A percentile compares a stretch with the other conserved stretches of the same genome.
phyloP scores from a whole-genome alignment of 2,888 invertebrate species.

The Rhagophthalmus giganteus region DNA sequence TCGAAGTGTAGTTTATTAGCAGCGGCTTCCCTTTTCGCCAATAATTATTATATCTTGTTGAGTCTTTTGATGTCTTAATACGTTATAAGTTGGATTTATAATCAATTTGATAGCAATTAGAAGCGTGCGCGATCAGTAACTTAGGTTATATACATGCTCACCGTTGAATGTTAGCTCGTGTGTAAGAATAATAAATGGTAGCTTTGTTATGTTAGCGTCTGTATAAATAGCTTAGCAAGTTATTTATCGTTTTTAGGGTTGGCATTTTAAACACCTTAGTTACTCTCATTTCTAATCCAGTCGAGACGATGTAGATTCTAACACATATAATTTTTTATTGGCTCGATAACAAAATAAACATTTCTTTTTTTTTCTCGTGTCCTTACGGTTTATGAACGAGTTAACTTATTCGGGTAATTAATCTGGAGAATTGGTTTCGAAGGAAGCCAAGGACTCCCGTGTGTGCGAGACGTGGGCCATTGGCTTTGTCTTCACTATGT shows the following conservation, averaged over 20 bases:
- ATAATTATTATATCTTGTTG: conserved; percentile 24
- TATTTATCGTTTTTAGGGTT: conserved; percentile 29
- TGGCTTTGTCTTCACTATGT: no score
- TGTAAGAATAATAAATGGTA: conserved; percentile 31
- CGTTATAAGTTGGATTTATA: conserved; percentile 29
- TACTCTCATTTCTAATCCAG: conserved; percentile 20
- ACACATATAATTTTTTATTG: no score
- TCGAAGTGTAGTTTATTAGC: no score
- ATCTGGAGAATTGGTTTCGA: no score
- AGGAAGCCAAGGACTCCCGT: no score
- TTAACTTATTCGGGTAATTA: no score
- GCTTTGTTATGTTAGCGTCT: conserved; percentile 31
- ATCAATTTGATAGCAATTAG: conserved; percentile 36
- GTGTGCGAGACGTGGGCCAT: no score
- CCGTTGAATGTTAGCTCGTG: conserved; percentile 25
- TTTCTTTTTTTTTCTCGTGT: no score
- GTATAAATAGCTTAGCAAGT: conserved; percentile 30
- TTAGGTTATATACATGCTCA: conserved; percentile 22
- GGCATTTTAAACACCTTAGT: conserved; percentile 24
- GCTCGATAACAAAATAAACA: no score
- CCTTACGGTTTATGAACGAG: no score
- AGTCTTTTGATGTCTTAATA: conserved; percentile 28
- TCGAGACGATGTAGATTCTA: no score
- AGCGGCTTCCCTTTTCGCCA: conserved; percentile 18
- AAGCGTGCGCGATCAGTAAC: conserved; percentile 19